Evolutionary conservation across 2,888 invertebrate species (phyloP).

Genomic region (Lucinisca nassula): DNA sequence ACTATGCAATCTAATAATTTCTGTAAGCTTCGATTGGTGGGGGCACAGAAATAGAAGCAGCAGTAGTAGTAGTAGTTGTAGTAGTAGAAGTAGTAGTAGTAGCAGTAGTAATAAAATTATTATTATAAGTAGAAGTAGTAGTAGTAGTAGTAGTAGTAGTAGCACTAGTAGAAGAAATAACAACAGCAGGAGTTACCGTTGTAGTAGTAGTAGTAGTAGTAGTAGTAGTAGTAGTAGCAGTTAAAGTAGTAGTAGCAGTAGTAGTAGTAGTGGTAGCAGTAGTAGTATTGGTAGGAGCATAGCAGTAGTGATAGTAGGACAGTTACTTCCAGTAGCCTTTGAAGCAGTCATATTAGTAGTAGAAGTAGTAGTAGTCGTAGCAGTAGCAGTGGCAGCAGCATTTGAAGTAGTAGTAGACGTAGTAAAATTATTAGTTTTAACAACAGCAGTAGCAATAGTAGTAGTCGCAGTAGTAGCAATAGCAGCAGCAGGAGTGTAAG

Average conservation of each 20-base stretch:
- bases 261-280: background rate
- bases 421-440: background rate
- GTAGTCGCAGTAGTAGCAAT: background rate
- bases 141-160: slow-evolving; percentile 47
- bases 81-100: slow-evolving; percentile 46
- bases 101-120: slow-evolving; percentile 16
- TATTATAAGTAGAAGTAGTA: background rate
- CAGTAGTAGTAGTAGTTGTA: slow-evolving; percentile 42
- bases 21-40: too few relatives aligned
- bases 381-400: background rate
- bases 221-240: background rate
- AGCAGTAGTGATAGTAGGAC: background rate
- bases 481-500: background rate
- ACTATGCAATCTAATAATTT: too few relatives aligned
- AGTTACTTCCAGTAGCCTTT: background rate
- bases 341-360: too few relatives aligned
- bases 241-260: background rate
- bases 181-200: background rate
- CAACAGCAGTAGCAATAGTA: background rate
- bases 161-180: slow-evolving; percentile 26
- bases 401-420: background rate
- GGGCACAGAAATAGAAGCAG: slow-evolving; percentile 50
- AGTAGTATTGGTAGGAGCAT: background rate
- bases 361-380: background rate
- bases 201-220: background rate